Conservation (phyloP, 2,113 vertebrate species). For the Ameiurus melas region DNA sequence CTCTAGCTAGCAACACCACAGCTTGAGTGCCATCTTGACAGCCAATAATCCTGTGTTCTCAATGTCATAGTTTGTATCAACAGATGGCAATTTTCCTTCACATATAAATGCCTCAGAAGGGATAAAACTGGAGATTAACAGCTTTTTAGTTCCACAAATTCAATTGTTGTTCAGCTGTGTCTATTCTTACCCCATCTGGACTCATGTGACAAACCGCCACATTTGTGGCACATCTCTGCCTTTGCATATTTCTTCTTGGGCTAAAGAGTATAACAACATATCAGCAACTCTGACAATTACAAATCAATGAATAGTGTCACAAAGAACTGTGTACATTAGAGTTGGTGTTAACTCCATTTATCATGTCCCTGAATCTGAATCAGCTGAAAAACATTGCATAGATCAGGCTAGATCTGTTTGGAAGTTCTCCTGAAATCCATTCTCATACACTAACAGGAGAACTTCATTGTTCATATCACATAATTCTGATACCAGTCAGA, state of each 20-base stretch:
- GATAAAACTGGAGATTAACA: neutral
- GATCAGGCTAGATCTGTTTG: neutral
- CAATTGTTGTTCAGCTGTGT: neutral
- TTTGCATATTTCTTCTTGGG: neutral
- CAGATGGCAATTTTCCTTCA: neutral
- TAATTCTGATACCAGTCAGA: neutral
- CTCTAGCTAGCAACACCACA: neutral
- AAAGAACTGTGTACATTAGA: neutral
- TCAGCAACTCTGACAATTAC: neutral
- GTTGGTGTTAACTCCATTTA: neutral
- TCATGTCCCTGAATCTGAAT: neutral
- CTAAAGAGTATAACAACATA: neutral
- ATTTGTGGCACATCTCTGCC: neutral
- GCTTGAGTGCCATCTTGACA: neutral
- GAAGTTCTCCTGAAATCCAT: neutral
- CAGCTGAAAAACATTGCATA: neutral
- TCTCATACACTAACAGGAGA: neutral
- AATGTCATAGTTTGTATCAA: neutral
- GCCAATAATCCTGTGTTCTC: neutral
- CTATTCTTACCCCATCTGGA: neutral
- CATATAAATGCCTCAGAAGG: neutral
- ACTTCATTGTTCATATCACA: neutral
- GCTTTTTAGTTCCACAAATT: neutral
- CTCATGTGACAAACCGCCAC: neutral
- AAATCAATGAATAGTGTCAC: neutral